Evolutionary conservation across 2,797 vertebrate species (phyloP).

Genomic region (Callimico goeldii): DNA sequence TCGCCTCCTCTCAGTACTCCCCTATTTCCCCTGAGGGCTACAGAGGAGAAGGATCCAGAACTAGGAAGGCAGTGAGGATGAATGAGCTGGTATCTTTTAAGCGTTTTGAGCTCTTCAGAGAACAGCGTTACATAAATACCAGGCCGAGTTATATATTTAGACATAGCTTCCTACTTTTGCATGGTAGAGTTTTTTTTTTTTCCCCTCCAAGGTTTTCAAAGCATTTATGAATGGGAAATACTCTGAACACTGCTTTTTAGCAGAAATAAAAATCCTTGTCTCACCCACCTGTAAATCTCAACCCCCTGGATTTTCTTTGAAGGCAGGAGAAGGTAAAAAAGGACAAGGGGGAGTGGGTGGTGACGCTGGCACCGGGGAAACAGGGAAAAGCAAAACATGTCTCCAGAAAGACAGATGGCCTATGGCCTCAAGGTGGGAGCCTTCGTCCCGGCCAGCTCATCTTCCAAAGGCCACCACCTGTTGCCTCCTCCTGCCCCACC

Average conservation of each 20-base stretch:
- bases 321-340: constrained; percentile 50
- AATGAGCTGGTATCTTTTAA: constrained; percentile 59
- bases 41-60: constrained; percentile 11
- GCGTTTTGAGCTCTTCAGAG: constrained; percentile 59
- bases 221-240: constrained; percentile 79
- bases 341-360: constrained; percentile 9
- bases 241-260: constrained; percentile 68
- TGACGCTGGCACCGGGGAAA: background rate
- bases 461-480: background rate
- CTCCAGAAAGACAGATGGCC: background rate
- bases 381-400: background rate
- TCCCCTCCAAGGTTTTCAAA: constrained; percentile 68
- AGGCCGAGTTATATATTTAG: constrained; percentile 74
- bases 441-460: fast-evolving
- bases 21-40: background rate
- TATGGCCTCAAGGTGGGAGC: background rate
- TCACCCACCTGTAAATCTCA: constrained; percentile 73
- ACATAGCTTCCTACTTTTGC: constrained; percentile 70
- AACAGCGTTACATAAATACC: constrained; percentile 75
- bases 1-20: constrained; percentile 18
- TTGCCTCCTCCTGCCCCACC: background rate
- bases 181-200: constrained; percentile 43
- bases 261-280: constrained; percentile 72
- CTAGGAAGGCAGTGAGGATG: constrained; percentile 36
- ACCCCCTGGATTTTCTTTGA: constrained; percentile 52